These are phyloP conservation scores for Gonioctena quinquepunctata DNA, from an alignment of 1,140 invertebrate genomes.

Conservation along the genomic window DNA sequence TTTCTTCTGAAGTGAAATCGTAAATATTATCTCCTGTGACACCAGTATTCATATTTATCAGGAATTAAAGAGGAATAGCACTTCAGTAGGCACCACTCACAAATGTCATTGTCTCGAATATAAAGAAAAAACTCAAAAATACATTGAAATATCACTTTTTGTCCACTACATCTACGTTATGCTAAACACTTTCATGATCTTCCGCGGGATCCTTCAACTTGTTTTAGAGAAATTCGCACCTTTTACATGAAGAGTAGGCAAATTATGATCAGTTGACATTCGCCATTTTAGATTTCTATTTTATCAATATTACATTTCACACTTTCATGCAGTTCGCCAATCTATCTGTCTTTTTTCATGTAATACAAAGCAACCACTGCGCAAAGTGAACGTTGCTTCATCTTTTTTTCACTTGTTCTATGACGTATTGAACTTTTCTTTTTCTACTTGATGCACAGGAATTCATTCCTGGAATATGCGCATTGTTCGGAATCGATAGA, in stretches of 20 bases:
- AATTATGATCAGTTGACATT: slow-evolving; percentile 29
- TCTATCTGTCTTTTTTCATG: slow-evolving; percentile 14
- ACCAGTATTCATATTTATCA: slow-evolving; percentile 37
- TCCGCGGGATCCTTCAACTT: background rate
- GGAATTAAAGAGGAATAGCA: slow-evolving; percentile 18
- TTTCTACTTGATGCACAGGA: slow-evolving; percentile 23
- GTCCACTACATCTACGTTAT: slow-evolving; percentile 16
- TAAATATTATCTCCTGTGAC: slow-evolving; percentile 66
- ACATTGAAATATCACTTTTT: background rate
- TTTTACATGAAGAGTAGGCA: slow-evolving; percentile 19
- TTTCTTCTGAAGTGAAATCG: slow-evolving; percentile 87
- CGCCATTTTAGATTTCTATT: slow-evolving; percentile 28
- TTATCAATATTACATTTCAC: slow-evolving; percentile 9
- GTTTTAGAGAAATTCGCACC: slow-evolving; percentile 14
- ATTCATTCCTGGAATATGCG: slow-evolving; percentile 14
- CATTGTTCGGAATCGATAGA: slow-evolving; percentile 7
- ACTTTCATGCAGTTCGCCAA: background rate
- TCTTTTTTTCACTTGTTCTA: background rate
- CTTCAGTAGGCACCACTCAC: slow-evolving; percentile 4
- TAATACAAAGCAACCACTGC: slow-evolving; percentile 15
- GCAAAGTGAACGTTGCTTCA: background rate
- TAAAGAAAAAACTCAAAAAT: slow-evolving; percentile 13
- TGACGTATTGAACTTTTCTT: slow-evolving; percentile 12
- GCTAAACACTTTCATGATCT: slow-evolving; percentile 19
- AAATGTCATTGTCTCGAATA: slow-evolving; percentile 7